phyloP scores from a whole-genome alignment of 35 echinoderm and acorn worm genomes.

The Acanthaster planci region DNA sequence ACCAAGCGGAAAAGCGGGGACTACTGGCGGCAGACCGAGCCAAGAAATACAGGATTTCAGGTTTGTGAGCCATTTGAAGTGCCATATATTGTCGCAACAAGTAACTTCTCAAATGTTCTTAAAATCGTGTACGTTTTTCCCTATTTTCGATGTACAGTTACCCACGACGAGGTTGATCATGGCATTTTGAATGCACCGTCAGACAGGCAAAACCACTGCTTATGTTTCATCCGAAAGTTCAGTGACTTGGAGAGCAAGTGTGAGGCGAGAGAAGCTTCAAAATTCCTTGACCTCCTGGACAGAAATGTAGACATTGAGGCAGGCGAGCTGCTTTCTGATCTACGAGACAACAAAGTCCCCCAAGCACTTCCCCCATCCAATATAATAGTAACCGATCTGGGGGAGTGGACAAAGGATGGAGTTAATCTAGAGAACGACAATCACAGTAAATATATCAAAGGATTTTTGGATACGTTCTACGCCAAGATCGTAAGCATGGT shows the following conservation, averaged over 20 bases:
- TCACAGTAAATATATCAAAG: slow-evolving; percentile 29
- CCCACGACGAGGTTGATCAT: slow-evolving; percentile 42
- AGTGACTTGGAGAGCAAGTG: not conserved
- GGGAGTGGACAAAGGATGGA: slow-evolving; percentile 36
- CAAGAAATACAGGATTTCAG: slow-evolving; percentile 59
- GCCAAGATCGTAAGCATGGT: slow-evolving; percentile 21
- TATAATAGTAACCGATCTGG: slow-evolving; percentile 17
- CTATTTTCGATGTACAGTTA: slow-evolving; percentile 21
- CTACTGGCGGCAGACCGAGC: slow-evolving; percentile 10
- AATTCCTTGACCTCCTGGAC: slow-evolving; percentile 26
- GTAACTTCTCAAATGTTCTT: not conserved
- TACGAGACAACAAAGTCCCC: slow-evolving; percentile 35
- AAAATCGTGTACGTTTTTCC: not conserved
- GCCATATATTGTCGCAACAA: not conserved
- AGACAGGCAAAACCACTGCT: slow-evolving; percentile 31
- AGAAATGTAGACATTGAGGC: slow-evolving; percentile 37
- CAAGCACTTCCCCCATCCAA: slow-evolving; percentile 15
- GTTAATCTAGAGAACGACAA: slow-evolving; percentile 19
- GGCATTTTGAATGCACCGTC: slow-evolving; percentile 33
- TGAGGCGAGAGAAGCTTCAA: slow-evolving; percentile 28
- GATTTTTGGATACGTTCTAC: slow-evolving; percentile 33
- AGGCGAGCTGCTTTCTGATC: slow-evolving; percentile 13
- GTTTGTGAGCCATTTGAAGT: slow-evolving; percentile 11
- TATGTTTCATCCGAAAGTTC: slow-evolving; percentile 52
- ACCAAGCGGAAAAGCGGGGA: not conserved